Percentiles rank a stretch among this genome's conserved stretches.
Conservation (phyloP, 2,113 vertebrate species). For the Oenanthe melanoleuca region DNA sequence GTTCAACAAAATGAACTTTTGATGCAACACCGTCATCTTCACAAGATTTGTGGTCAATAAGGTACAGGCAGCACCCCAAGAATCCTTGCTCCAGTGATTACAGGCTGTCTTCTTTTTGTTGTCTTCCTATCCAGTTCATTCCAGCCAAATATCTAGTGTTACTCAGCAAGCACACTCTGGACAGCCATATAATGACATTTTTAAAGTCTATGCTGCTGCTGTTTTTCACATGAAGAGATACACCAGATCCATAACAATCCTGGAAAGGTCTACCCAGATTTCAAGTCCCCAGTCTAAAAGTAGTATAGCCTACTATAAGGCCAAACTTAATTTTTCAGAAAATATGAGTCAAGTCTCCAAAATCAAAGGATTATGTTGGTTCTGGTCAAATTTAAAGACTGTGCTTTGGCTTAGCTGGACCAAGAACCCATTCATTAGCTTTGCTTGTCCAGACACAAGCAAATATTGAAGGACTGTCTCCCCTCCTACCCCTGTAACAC, state of each 20-base stretch:
- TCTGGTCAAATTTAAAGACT: neutral
- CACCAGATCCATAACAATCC: neutral
- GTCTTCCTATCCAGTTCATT: neutral
- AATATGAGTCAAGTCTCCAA: neutral
- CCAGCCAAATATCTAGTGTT: neutral
- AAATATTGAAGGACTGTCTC: neutral
- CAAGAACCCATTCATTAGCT: neutral
- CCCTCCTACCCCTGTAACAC: neutral
- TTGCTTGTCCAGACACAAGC: neutral
- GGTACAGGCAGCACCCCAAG: neutral
- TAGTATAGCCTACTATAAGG: neutral
- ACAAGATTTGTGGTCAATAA: neutral
- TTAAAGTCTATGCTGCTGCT: neutral
- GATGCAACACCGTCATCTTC: neutral
- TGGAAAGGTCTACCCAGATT: neutral
- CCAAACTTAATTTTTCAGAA: neutral
- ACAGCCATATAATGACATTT: neutral
- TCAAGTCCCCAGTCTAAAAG: neutral
- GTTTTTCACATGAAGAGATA: neutral
- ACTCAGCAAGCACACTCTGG: neutral
- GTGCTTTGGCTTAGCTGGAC: neutral
- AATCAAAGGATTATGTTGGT: neutral
- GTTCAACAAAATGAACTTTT: neutral
- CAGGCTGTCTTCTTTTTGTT: accelerated
- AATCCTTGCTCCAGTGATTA: neutral